A percentile compares a stretch with the other conserved stretches of the same genome.
These are phyloP conservation scores for Drosophila rubida DNA, from an alignment of 2,888 invertebrate species.

Conservation along the genomic window DNA sequence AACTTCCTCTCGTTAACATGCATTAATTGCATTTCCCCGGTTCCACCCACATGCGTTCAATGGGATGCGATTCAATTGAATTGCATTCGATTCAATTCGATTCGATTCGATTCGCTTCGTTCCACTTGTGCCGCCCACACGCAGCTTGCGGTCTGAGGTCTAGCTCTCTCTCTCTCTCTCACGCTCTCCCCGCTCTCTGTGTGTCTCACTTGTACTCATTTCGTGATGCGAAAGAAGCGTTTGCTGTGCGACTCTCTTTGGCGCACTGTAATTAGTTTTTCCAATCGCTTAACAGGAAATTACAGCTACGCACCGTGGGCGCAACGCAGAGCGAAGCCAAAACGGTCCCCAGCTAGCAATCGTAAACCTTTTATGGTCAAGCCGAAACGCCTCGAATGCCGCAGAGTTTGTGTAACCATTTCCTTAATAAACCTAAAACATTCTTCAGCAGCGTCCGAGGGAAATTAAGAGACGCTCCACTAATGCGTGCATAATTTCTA, in stretches of 20 bases:
- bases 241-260: too few species aligned
- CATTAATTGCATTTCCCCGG: constrained; percentile 42
- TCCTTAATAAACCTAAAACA: constrained; percentile 69
- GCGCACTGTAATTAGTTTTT: constrained; percentile 63
- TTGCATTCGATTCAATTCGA: constrained; percentile 17
- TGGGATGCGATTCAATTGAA: neutral
- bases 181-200: too few species aligned
- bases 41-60: constrained; percentile 31
- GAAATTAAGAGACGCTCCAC: constrained; percentile 37
- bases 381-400: constrained; percentile 50
- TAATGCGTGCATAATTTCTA: constrained; percentile 81
- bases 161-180: constrained; percentile 12
- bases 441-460: constrained; percentile 26
- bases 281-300: constrained; percentile 68
- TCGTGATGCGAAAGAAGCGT: too few species aligned
- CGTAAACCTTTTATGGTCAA: constrained; percentile 67
- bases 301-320: constrained; percentile 60
- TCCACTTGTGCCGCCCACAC: constrained; percentile 46
- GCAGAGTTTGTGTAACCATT: constrained; percentile 65
- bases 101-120: constrained; percentile 31
- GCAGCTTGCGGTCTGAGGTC: constrained; percentile 21
- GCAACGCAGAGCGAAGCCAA: constrained; percentile 47
- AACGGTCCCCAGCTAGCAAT: constrained; percentile 29
- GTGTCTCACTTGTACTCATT: too few species aligned
- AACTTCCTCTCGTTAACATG: constrained; percentile 19